phyloP scores from a whole-genome alignment of 2,888 invertebrate genomes.

The Linyphia triangularis region DNA sequence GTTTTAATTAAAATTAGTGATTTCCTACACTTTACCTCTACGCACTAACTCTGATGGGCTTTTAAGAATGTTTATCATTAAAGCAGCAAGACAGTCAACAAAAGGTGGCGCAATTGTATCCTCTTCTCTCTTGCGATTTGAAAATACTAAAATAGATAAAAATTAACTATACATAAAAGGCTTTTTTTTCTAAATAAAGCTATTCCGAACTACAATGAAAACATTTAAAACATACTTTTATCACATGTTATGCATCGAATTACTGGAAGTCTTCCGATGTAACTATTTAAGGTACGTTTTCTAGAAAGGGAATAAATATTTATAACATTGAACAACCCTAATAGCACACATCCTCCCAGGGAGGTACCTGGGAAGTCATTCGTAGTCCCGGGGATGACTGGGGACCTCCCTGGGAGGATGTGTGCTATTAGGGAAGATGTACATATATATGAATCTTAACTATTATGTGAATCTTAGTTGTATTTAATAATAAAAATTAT shows the following conservation, averaged over 20 bases:
- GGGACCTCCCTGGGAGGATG: too few species aligned
- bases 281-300: not conserved
- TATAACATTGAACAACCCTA: too few species aligned
- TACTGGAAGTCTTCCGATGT: not conserved
- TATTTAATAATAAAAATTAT: too few species aligned
- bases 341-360: too few species aligned
- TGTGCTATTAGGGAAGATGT: too few species aligned
- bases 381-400: too few species aligned
- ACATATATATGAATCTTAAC: too few species aligned
- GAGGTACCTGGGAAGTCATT: too few species aligned
- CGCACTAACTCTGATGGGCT: conserved; percentile 49
- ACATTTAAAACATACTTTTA: conserved; percentile 29
- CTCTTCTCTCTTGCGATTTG: not conserved
- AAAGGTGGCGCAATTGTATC: not conserved
- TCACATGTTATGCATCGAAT: conserved; percentile 36
- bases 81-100: conserved; percentile 27
- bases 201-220: not conserved
- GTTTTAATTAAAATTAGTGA: not conserved
- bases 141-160: not conserved
- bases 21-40: conserved; percentile 35
- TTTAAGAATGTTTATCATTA: conserved; percentile 34
- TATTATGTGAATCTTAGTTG: too few species aligned
- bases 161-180: not conserved
- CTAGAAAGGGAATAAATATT: conserved; percentile 12
- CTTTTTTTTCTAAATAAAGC: not conserved